Conservation (phyloP, 2,797 vertebrate genomes). For the Smutsia temminckii region DNA sequence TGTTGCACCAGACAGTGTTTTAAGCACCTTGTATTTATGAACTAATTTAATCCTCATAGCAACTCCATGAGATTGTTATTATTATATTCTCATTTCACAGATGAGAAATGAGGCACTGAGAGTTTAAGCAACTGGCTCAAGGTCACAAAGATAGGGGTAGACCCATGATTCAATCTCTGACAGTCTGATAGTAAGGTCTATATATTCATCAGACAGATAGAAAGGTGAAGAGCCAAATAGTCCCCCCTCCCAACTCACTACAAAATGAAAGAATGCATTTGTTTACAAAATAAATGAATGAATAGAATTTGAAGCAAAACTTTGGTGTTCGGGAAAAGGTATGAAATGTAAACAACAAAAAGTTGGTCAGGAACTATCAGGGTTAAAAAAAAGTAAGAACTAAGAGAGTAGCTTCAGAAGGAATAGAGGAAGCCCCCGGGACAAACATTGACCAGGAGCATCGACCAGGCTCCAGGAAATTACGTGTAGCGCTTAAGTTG, state of each 20-base stretch:
- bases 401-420: neutral
- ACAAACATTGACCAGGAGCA: neutral
- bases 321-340: neutral
- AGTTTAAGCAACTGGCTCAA: neutral
- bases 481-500: neutral
- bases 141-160: neutral
- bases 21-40: neutral
- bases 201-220: neutral
- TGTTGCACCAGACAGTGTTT: neutral
- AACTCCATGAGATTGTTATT: neutral
- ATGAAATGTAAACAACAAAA: neutral
- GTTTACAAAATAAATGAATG: slow-evolving; percentile 12
- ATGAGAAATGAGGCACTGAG: neutral
- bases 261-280: neutral
- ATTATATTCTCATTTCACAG: neutral
- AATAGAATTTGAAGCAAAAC: neutral
- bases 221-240: neutral
- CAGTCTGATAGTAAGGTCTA: neutral
- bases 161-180: neutral
- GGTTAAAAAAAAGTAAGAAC: neutral
- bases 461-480: neutral
- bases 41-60: neutral
- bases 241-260: neutral
- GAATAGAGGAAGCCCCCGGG: neutral
- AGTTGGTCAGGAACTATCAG: neutral